Conservation (phyloP, 2,888 invertebrate genomes). For the Suillia variegata region DNA sequence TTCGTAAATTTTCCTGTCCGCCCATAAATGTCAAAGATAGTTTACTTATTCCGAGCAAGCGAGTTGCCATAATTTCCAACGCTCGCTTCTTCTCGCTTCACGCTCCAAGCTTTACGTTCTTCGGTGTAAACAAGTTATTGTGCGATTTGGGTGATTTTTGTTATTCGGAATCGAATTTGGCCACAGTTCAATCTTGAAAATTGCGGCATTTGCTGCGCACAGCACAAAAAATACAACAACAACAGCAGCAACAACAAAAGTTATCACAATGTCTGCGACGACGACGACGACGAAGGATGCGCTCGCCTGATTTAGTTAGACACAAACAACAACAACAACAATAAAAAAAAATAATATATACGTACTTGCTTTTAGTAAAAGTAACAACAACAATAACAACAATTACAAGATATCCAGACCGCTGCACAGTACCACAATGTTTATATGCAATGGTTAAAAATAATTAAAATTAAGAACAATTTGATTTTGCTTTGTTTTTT, state of each 20-base stretch:
- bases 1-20: constrained; percentile 37
- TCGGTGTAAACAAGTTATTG: constrained; percentile 53
- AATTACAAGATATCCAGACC: too few species aligned
- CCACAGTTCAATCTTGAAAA: constrained; percentile 40
- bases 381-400: too few species aligned
- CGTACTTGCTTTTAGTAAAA: too few species aligned
- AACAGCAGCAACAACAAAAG: too few species aligned
- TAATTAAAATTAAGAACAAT: too few species aligned
- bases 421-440: too few species aligned
- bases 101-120: too few species aligned
- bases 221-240: not conserved
- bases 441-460: too few species aligned
- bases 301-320: not conserved
- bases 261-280: not conserved
- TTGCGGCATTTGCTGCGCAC: not conserved
- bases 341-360: too few species aligned
- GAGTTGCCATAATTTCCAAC: constrained; percentile 6
- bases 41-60: constrained; percentile 48
- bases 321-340: too few species aligned
- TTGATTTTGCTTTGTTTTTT: too few species aligned
- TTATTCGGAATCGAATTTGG: constrained; percentile 42
- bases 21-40: constrained; percentile 49
- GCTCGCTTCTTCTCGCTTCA: too few species aligned
- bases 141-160: constrained; percentile 8
- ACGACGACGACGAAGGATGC: not conserved